Evolutionary conservation across 2,113 vertebrate species (phyloP).

Genomic region (Hoplias malabaricus): DNA sequence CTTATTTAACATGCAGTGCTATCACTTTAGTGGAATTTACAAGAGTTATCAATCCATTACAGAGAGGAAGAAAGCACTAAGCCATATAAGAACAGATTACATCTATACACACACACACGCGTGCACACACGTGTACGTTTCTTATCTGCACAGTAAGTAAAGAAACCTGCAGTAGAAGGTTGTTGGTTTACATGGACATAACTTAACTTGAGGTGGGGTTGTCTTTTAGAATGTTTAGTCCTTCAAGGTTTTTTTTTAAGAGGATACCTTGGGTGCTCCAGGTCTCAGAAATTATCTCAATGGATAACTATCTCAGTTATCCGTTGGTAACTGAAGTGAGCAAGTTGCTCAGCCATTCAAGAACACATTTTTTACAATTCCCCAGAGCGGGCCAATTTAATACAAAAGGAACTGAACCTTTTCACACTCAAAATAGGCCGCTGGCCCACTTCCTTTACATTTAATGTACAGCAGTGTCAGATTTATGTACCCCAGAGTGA

Average conservation of each 20-base stretch:
- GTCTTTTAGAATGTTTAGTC: slow-evolving; percentile 10
- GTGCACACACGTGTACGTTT: neutral
- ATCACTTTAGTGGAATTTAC: slow-evolving; percentile 45
- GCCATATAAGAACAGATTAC: slow-evolving; percentile 22
- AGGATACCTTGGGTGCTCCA: neutral
- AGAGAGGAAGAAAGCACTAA: slow-evolving; percentile 22
- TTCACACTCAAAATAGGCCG: neutral
- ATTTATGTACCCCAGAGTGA: neutral
- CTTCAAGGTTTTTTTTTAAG: neutral
- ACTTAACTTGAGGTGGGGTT: neutral
- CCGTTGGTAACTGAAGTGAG: neutral
- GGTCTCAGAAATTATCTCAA: neutral
- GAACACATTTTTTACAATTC: neutral
- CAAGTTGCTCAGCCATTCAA: neutral
- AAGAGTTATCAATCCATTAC: slow-evolving; percentile 45
- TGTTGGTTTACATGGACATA: neutral
- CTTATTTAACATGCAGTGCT: slow-evolving; percentile 37
- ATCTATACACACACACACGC: slow-evolving; percentile 9
- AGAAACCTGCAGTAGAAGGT: neutral
- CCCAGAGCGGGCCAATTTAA: neutral
- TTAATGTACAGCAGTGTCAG: too few relatives aligned
- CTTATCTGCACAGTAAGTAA: neutral
- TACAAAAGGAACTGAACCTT: neutral
- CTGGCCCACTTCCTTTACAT: neutral
- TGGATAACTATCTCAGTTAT: too few relatives aligned